Percentiles rank a stretch among this genome's conserved stretches.
Evolutionary conservation across 2,797 vertebrate species (phyloP).

Genomic region (Molossus alvarezi): DNA sequence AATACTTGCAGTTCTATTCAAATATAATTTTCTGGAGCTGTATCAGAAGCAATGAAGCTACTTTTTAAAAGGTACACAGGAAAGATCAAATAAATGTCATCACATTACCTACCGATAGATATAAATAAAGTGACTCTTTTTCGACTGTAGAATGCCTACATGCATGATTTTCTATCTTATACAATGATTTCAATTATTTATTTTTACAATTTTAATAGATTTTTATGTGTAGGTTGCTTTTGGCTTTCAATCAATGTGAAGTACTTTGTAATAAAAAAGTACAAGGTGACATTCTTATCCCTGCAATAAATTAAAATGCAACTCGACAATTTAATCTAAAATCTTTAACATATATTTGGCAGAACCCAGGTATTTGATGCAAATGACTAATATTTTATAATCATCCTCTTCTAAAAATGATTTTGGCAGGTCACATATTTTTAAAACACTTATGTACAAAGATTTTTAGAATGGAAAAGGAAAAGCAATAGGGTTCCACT

Average conservation of each 20-base stretch:
- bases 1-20: no score
- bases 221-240: constrained; percentile 3
- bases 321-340: constrained; percentile 40
- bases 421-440: no score
- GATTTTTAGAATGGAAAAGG: no score
- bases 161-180: background rate
- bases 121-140: background rate
- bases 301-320: background rate
- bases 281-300: background rate
- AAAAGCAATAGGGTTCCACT: no score
- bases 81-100: background rate
- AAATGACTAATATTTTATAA: no score
- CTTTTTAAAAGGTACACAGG: no score
- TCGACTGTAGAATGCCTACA: background rate
- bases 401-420: no score
- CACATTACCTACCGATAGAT: background rate
- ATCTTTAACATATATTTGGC: constrained; percentile 7
- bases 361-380: no score
- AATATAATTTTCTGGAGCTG: no score
- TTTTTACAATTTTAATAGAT: constrained; percentile 59
- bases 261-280: background rate
- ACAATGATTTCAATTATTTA: constrained; percentile 19
- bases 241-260: background rate
- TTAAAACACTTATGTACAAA: no score
- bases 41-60: no score